Evolutionary conservation across 2,888 invertebrate genomes (phyloP), one percentile per base, ranked within the genome.

Genomic region (Acrobasis suavella): DNA sequence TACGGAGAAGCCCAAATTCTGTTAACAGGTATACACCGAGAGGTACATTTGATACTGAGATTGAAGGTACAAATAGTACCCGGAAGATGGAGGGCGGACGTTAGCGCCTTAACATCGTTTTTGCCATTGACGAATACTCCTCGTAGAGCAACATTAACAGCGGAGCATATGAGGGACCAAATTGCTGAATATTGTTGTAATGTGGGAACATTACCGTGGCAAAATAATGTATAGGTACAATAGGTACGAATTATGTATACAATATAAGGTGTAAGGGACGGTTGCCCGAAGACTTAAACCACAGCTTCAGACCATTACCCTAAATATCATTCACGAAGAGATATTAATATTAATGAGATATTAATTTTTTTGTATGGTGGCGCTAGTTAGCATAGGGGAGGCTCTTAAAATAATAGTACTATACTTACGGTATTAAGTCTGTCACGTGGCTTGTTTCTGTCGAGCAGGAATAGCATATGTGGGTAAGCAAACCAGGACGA

Each of bases 181-280:
- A 65, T 67, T 65, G 65, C 65, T 67, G 63, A 67, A 67, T 67
- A 67, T 67, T 67, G 64, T 59, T 63, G 65, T 65, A 67, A 58
- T 55, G 63, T 65, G 54, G 65, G 65, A 67, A 65, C 50, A 67
- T 65, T 65, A 63, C 42, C 63, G 60, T 64, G 67, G 67, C 65
- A 67, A 65, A 59, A 65, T 65, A 54, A 62, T 65, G 9, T 10
- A 39, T 39, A 39, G 39, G 39, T 39, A 39, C 9, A 39, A 39
- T 39, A 39, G 39, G 39, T 39, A 39, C 2, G 8, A 15, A 9
- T 42, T 2, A 22, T 22, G 22, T 22, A 22, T 22, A 22, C 22
- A 22, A 22, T 22, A 22, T 22, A 22, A 22, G 22, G 22, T 22
- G 22, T 22, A 22, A 22, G 22, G 22, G 22, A 22, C 22, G 22